Conservation (phyloP, 2,797 vertebrate species). For the Leucoraja ocellata region DNA sequence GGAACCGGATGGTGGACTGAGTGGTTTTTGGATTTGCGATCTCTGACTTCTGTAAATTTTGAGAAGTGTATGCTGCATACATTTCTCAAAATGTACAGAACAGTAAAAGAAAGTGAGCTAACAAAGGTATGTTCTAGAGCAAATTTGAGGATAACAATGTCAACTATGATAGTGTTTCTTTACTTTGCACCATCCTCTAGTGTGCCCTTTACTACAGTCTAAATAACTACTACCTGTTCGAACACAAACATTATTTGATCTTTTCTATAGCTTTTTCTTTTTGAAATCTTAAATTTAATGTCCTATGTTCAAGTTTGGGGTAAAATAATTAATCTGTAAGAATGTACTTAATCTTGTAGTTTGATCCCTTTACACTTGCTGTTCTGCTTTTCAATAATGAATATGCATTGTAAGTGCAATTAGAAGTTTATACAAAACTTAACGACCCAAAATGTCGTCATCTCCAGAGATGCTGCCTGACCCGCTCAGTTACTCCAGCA, state of each 20-base stretch:
- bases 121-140: neutral
- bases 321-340: no score
- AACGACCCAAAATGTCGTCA: no score
- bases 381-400: neutral
- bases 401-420: neutral
- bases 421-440: neutral
- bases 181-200: neutral
- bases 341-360: neutral
- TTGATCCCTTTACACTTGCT: neutral
- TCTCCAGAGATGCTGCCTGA: no score
- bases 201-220: neutral
- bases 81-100: no score
- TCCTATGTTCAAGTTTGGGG: no score
- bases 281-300: neutral
- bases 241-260: neutral
- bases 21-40: neutral
- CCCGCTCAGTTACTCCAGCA: no score
- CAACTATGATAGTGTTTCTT: no score
- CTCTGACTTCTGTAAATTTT: neutral
- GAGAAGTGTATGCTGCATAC: neutral
- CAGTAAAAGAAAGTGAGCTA: neutral
- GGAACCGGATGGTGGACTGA: neutral
- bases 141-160: no score
- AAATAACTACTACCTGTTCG: neutral
- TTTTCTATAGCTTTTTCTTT: neutral